Percentiles rank a stretch among this genome's conserved stretches.
These are phyloP conservation scores for Hepsetus odoe DNA, from an alignment of 2,113 vertebrate species.

Conservation along the genomic window DNA sequence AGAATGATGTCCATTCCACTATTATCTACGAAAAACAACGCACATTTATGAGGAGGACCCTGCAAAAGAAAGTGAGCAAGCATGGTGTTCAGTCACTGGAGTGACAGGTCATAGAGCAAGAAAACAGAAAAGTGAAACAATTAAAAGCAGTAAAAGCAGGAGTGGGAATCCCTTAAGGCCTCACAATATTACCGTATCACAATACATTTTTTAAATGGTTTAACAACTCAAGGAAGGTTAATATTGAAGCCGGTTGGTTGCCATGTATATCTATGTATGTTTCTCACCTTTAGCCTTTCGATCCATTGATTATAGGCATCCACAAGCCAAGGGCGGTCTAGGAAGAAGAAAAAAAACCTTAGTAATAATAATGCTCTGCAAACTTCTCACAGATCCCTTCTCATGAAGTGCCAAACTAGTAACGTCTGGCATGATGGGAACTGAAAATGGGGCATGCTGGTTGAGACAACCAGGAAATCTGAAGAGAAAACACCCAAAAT, in stretches of 20 bases:
- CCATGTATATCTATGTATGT: neutral
- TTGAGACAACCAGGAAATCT: too few relatives aligned
- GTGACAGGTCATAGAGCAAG: neutral
- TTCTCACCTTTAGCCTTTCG: constrained; percentile 84
- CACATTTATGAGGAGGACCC: constrained; percentile 99
- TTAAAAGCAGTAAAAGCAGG: neutral
- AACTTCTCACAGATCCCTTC: neutral
- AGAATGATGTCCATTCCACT: constrained; percentile 99
- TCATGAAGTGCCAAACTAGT: too few relatives aligned
- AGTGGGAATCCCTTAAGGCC: neutral
- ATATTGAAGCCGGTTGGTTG: neutral
- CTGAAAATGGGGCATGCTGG: too few relatives aligned
- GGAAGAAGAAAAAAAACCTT: neutral
- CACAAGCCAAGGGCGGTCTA: constrained; percentile 93
- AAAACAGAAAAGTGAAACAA: neutral
- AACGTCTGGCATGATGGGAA: too few relatives aligned
- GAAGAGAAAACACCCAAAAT: too few relatives aligned
- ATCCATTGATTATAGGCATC: constrained; percentile 90
- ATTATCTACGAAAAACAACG: constrained; percentile 99
- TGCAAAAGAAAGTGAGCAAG: constrained; percentile 86
- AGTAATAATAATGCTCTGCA: neutral
- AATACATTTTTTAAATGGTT: too few relatives aligned
- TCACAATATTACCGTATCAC: too few relatives aligned
- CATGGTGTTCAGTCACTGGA: constrained; percentile 67
- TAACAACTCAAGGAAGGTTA: too few relatives aligned